These are phyloP conservation scores for Parambassis ranga DNA, from an alignment of 2,797 vertebrate species.

Conservation along the genomic window DNA sequence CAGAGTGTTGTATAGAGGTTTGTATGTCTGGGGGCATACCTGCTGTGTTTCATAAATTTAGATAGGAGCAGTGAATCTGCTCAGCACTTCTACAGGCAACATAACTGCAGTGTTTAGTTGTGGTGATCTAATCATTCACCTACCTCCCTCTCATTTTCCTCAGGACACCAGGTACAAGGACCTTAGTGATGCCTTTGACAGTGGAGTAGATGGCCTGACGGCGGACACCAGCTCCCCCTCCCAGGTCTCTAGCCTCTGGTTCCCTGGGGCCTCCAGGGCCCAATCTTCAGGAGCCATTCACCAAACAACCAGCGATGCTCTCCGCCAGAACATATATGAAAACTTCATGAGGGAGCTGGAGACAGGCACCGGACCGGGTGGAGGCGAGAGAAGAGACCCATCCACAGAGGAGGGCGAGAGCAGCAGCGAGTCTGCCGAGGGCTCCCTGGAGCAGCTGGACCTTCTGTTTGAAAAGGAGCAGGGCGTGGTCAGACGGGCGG, in stretches of 20 bases:
- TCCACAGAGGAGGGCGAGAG: slow-evolving; percentile 86
- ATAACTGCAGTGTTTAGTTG: neutral
- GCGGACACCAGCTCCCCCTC: slow-evolving; percentile 82
- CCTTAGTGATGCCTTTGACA: slow-evolving; percentile 87
- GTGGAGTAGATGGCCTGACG: slow-evolving; percentile 86
- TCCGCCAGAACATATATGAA: slow-evolving; percentile 93
- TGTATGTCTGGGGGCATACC: neutral
- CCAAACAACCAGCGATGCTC: slow-evolving; percentile 78
- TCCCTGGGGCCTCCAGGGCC: slow-evolving; percentile 80
- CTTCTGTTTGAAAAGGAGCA: slow-evolving; percentile 93
- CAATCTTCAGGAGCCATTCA: slow-evolving; percentile 84
- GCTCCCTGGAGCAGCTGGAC: slow-evolving; percentile 91
- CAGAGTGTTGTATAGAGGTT: neutral
- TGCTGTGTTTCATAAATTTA: neutral
- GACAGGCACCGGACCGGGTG: slow-evolving; percentile 76
- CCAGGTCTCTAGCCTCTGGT: slow-evolving; percentile 85
- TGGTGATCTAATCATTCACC: neutral
- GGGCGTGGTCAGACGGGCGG: slow-evolving; percentile 92
- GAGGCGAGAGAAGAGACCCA: slow-evolving; percentile 76
- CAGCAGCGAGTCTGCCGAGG: slow-evolving; percentile 88
- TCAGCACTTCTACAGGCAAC: neutral
- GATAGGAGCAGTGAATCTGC: neutral
- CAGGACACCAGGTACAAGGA: slow-evolving; percentile 92
- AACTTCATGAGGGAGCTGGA: slow-evolving; percentile 96
- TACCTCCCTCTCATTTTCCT: neutral